Evolutionary conservation across 2,888 invertebrate genomes (phyloP), one percentile per base, ranked within the genome.

Genomic region (Charanyca ferruginea): DNA sequence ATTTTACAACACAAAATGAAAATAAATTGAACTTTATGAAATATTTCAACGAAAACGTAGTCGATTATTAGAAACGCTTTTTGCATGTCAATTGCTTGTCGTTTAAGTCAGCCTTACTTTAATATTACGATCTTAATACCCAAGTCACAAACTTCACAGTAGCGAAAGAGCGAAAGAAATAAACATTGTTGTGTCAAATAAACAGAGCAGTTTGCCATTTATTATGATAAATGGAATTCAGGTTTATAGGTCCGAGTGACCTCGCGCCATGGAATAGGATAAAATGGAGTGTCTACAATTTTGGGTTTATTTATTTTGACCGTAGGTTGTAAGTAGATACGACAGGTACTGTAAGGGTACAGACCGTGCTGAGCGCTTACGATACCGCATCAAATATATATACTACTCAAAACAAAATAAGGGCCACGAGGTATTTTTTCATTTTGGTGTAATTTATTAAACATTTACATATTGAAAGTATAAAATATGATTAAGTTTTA

Each of bases 81-180:
- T 53, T 23, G 35, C 42, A 64, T 64, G 54, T 73, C 28, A 54
- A 73, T 48, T 38, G 28, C 38, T 44, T 54, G 48, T 64, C 53
- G 42, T 18, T 49, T 63, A n/a, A 44, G 42, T 69, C 47, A 13
- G 42, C 7, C 42, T 25, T 41, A 55, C 51, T 70, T n/a, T 42
- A 66, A 52, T 73, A 57, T 73, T 57, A 66, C 41, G 25, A 20
- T 66, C 53, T 73, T 47, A 70, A 42, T 66, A 73, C 28, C 9
- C 52, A 20, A 64, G 52, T 67, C 32, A 69, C 75, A 53, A 18
- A 51, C 38, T 47, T 57, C 32, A 49, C 53, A 54, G 28, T 44
- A 66, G 9, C 25, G n/a, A 38, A 52, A 57, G 28, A 66, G 9
- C 25, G n/a, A 38, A 52, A 57, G 28, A 57, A 73, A 68, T 59